Evolutionary conservation across 2,113 vertebrate genomes (phyloP).

Genomic region (Charina bottae): DNA sequence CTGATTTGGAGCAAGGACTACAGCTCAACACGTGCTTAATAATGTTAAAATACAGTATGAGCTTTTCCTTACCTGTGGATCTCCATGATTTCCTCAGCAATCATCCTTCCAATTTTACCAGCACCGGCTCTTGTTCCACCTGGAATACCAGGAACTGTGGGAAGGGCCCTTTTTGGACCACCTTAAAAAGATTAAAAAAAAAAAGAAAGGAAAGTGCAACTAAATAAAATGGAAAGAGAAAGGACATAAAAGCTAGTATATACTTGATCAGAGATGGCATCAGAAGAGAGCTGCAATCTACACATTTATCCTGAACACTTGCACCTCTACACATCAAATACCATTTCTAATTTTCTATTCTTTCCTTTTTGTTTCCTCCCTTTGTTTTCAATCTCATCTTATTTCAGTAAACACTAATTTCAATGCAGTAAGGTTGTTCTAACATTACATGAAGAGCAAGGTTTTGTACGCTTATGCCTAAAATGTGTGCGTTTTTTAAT

Average conservation of each 20-base stretch:
- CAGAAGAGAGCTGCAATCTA: background rate
- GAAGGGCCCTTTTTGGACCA: conserved; percentile 87
- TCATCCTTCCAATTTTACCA: conserved; percentile 98
- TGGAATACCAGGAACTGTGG: conserved; percentile 94
- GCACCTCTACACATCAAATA: background rate
- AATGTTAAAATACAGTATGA: background rate
- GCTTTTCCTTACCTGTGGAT: conserved; percentile 89
- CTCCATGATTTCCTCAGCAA: conserved; percentile 99
- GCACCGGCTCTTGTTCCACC: conserved; percentile 95
- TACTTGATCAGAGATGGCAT: too few relatives aligned
- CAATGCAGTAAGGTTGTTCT: background rate
- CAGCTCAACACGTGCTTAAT: background rate
- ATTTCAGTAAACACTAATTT: background rate
- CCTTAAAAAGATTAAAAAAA: conserved; percentile 67
- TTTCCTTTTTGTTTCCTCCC: background rate
- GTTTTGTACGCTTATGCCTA: background rate
- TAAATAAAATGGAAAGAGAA: background rate
- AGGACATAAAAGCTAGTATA: background rate
- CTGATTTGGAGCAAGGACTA: too few relatives aligned
- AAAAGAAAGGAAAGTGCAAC: background rate
- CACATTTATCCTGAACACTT: background rate
- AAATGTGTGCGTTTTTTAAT: background rate
- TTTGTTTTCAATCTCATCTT: background rate
- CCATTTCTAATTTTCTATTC: background rate
- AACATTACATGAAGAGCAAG: background rate